phyloP scores from a whole-genome alignment of 2,113 vertebrate genomes.

The Oreochromis spilurus region DNA sequence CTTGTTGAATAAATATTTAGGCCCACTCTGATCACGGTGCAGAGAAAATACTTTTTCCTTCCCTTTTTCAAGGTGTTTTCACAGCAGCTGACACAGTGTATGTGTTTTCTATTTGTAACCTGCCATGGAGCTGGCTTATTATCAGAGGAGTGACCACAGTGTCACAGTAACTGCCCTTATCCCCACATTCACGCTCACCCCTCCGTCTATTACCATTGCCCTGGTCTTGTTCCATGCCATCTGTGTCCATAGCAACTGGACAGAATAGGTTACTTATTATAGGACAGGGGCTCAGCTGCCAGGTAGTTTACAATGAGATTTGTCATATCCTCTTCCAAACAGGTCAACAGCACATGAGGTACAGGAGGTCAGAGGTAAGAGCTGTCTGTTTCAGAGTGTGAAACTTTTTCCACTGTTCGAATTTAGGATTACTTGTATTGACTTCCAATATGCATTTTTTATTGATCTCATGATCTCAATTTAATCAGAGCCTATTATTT shows the following conservation, averaged over 20 bases:
- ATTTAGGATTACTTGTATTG: background rate
- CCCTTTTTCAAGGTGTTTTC: background rate
- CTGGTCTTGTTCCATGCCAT: background rate
- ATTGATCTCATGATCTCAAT: background rate
- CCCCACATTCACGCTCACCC: conserved; percentile 5
- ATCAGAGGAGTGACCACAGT: conserved; percentile 5
- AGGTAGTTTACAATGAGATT: conserved; percentile 17
- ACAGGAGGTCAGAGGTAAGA: background rate
- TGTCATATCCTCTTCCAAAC: conserved; percentile 17
- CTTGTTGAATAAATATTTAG: background rate
- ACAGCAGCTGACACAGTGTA: background rate
- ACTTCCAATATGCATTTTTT: background rate
- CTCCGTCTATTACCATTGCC: background rate
- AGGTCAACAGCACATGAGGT: background rate
- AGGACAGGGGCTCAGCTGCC: conserved; percentile 43
- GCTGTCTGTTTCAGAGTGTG: background rate
- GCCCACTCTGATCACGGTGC: background rate
- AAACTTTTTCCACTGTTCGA: background rate
- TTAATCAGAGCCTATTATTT: background rate
- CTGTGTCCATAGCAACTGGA: conserved; percentile 47
- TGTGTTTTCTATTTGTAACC: background rate
- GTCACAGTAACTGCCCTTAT: conserved; percentile 22
- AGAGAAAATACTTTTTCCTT: background rate
- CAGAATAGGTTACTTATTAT: conserved; percentile 47
- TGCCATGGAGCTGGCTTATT: background rate